Conservation (phyloP, 1,140 invertebrate species). For the Cheumatopsyche charites region DNA sequence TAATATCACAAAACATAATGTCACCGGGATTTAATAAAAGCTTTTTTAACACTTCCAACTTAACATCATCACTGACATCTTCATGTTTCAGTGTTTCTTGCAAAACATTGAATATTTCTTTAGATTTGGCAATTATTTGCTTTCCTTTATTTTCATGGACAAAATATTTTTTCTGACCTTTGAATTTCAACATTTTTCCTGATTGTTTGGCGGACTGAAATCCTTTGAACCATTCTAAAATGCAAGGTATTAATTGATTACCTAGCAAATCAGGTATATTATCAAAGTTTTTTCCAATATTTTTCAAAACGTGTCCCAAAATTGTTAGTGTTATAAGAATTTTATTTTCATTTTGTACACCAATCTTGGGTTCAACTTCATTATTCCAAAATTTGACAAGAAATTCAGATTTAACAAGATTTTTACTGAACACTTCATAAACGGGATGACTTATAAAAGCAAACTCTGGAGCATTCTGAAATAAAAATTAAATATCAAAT, state of each 20-base stretch:
- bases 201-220: conserved; percentile 58
- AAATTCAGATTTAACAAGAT: conserved; percentile 59
- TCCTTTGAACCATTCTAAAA: conserved; percentile 63
- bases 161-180: conserved; percentile 31
- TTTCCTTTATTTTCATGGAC: conserved; percentile 55
- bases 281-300: conserved; percentile 57
- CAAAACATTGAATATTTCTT: conserved; percentile 63
- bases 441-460: conserved; percentile 66
- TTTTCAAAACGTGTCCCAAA: conserved; percentile 60
- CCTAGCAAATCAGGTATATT: conserved; percentile 61
- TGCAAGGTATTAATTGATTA: conserved; percentile 63
- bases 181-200: conserved; percentile 54
- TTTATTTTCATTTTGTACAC: conserved; percentile 66
- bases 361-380: conserved; percentile 63
- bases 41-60: conserved; percentile 66
- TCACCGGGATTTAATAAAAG: conserved; percentile 69
- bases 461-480: conserved; percentile 65
- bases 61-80: conserved; percentile 59
- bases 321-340: conserved; percentile 63
- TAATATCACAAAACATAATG: conserved; percentile 74
- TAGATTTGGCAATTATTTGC: conserved; percentile 62
- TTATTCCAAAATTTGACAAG: conserved; percentile 61
- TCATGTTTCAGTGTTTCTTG: conserved; percentile 59
- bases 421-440: conserved; percentile 63
- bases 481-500: conserved; percentile 49